Evolutionary conservation across 2,888 invertebrate genomes (phyloP), one percentile per base, ranked within the genome.

Genomic region (Agrotis segetum): DNA sequence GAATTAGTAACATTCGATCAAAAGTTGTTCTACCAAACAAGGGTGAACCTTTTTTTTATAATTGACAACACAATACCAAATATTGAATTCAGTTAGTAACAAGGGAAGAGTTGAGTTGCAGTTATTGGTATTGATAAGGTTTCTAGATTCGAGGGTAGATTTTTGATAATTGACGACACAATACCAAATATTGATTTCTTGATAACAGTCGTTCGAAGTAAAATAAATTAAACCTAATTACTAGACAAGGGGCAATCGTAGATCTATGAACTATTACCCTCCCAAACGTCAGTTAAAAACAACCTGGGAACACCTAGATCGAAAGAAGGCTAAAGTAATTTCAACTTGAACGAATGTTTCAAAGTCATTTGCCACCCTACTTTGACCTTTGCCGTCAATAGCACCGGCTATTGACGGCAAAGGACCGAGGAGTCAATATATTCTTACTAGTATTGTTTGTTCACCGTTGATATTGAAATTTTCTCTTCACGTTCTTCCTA

Each of bases 361-460:
- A 79, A 79, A 59, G 70, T 67, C 70, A 67, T 67, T 72, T 61
- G 61, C 64, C 66, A 58, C 61, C 64, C 53, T 59, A 70, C 53
- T 47, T 50, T 70, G 72, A 76, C 81, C 81, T 81, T 73, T 62
- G 19, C 64, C 60, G 50, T 75, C 80, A 69, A 79, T 74, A 71
- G 47, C n/a, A n/a, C n/a, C n/a, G n/a, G n/a, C n/a, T n/a, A n/a
- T n/a, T n/a, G n/a, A n/a, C n/a, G n/a, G n/a, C n/a, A n/a, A n/a
- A n/a, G n/a, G n/a, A n/a, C 46, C 19, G 17, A 46, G 68, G 67
- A 76, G 72, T 79, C 71, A 74, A 81, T 62, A 67, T 70, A 72
- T 79, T 81, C 80, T 79, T 40, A 56, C 34, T 63, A 63, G 64
- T 49, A 67, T 61, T 83, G 63, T 78, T 78, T 68, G 55, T 77